Conservation (phyloP, 1,140 invertebrate genomes). For the Heterodera carotae region DNA sequence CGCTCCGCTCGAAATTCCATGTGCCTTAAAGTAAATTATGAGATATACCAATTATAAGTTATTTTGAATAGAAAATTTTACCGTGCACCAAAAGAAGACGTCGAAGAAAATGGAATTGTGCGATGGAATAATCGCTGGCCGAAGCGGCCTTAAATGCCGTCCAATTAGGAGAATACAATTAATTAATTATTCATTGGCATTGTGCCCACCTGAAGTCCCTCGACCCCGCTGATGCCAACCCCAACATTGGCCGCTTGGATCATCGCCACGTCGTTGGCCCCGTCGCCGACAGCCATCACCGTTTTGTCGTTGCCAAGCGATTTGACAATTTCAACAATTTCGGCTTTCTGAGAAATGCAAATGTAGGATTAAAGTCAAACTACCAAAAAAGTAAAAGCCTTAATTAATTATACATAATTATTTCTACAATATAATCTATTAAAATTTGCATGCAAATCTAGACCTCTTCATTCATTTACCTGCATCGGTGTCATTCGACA, state of each 20-base stretch:
- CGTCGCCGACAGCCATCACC: conserved; percentile 95
- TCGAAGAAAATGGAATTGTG: conserved; percentile 84
- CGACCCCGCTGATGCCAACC: conserved; percentile 95
- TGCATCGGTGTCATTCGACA: conserved; percentile 94
- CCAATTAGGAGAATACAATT: neutral
- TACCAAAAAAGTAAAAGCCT: too few relatives aligned
- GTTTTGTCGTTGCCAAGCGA: conserved; percentile 76
- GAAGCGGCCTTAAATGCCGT: conserved; percentile 84
- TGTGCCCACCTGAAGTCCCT: conserved; percentile 78
- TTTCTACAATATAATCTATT: too few relatives aligned
- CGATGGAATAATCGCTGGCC: conserved; percentile 78
- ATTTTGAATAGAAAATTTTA: too few relatives aligned
- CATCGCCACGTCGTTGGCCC: conserved; percentile 99
- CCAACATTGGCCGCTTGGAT: conserved; percentile 80
- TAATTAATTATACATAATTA: too few relatives aligned
- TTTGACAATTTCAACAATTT: conserved; percentile 90
- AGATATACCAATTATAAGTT: too few relatives aligned
- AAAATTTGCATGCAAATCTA: too few relatives aligned
- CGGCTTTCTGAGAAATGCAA: conserved; percentile 79
- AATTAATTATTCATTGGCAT: neutral
- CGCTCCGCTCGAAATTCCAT: conserved; percentile 95
- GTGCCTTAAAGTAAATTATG: conserved; percentile 71
- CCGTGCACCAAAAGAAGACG: conserved; percentile 91
- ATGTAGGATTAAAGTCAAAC: too few relatives aligned
- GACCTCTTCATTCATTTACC: too few relatives aligned